phyloP scores from a whole-genome alignment of 2,113 vertebrate genomes.

The Syngnathus scovelli region DNA sequence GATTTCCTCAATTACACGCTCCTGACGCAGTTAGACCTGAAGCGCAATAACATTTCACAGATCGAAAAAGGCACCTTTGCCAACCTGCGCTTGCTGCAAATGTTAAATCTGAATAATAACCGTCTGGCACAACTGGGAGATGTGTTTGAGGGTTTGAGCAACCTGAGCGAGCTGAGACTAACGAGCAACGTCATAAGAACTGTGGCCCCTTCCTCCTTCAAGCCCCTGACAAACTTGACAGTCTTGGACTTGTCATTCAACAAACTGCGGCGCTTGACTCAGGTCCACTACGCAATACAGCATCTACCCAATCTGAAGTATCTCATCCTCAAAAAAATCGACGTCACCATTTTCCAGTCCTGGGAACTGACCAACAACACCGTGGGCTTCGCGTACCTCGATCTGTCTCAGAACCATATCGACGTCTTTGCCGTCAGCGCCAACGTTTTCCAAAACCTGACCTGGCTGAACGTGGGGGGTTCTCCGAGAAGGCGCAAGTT shows the following conservation, averaged over 20 bases:
- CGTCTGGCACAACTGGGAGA: conserved; percentile 27
- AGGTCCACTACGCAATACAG: conserved; percentile 32
- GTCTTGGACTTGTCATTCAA: conserved; percentile 54
- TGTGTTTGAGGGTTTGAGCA: conserved; percentile 56
- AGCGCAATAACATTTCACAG: conserved; percentile 30
- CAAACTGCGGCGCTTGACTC: conserved; percentile 14
- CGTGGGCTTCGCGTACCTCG: conserved; percentile 16
- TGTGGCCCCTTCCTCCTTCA: conserved; percentile 38
- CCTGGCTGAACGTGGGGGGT: conserved; percentile 44
- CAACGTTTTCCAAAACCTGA: conserved; percentile 56
- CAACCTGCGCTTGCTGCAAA: conserved; percentile 30
- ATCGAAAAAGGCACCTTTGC: conserved; percentile 45
- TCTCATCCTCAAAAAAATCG: conserved; percentile 17
- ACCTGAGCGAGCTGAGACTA: conserved; percentile 45
- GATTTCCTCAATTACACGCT: conserved; percentile 37
- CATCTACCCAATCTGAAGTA: conserved; percentile 35
- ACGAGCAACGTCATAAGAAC: conserved; percentile 23
- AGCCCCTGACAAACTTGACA: conserved; percentile 37
- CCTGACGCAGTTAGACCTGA: conserved; percentile 45
- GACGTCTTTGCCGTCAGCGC: conserved; percentile 46
- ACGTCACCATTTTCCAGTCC: conserved; percentile 27
- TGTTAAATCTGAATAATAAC: conserved; percentile 53
- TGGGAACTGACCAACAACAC: conserved; percentile 45
- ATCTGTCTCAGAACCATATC: conserved; percentile 55
- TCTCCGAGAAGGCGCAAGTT: conserved; percentile 8